phyloP scores from a whole-genome alignment of 1,140 invertebrate species.

The Lethocerus indicus region DNA sequence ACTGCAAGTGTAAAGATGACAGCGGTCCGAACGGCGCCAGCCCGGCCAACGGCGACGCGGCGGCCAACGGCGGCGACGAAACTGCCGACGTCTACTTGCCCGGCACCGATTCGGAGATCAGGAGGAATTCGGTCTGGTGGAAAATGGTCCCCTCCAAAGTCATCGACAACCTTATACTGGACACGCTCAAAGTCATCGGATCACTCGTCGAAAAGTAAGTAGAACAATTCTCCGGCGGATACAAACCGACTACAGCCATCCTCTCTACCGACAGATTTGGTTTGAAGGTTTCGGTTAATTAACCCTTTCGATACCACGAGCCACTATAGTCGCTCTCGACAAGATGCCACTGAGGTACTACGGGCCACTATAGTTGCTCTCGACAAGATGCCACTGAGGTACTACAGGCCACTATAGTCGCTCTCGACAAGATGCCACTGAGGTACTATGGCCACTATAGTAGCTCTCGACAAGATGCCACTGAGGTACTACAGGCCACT shows the following conservation, averaged over 20 bases:
- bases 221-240: slow-evolving; percentile 1
- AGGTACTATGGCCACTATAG: no score
- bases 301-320: neutral
- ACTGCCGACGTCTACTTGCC: slow-evolving; percentile 27
- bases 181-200: slow-evolving; percentile 61
- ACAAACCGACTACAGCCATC: neutral
- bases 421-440: no score
- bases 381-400: no score
- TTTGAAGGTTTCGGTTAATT: neutral
- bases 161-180: slow-evolving; percentile 56
- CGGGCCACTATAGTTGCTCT: no score
- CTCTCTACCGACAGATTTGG: no score
- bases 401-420: no score
- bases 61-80: neutral
- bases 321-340: neutral
- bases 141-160: slow-evolving; percentile 24
- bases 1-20: slow-evolving; percentile 14
- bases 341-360: neutral
- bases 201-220: slow-evolving; percentile 69
- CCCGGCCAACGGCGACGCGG: neutral
- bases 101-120: slow-evolving; percentile 23
- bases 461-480: no score
- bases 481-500: no score
- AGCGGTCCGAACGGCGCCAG: neutral
- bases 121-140: slow-evolving; percentile 21